Evolutionary conservation across 2,888 invertebrate species (phyloP).

Genomic region (Eumacrocentrus americanus): DNA sequence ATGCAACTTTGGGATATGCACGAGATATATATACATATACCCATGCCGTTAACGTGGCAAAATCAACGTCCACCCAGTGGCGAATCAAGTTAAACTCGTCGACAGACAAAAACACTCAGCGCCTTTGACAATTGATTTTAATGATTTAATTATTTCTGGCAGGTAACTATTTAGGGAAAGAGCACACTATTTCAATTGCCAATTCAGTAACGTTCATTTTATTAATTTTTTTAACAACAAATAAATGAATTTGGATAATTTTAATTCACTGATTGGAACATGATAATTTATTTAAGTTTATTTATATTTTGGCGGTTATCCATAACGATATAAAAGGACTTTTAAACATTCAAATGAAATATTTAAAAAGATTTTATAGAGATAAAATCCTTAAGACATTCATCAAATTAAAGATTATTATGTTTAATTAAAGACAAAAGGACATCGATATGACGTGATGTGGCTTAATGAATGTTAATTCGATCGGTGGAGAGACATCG

Average conservation of each 20-base stretch:
- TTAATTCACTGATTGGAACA: too few species aligned
- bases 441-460: neutral
- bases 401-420: neutral
- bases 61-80: conserved; percentile 1
- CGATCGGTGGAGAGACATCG: conserved; percentile 4
- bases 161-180: neutral
- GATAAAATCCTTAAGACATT: neutral
- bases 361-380: too few species aligned
- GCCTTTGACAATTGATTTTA: conserved; percentile 21
- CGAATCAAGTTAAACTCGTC: conserved; percentile 4
- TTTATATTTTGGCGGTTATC: too few species aligned
- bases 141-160: conserved; percentile 17
- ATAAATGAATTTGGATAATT: neutral
- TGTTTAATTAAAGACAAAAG: neutral
- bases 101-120: conserved; percentile 18
- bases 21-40: neutral
- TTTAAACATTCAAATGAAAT: too few species aligned
- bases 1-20: conserved; percentile 8
- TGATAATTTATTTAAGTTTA: too few species aligned
- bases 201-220: neutral
- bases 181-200: conserved; percentile 1
- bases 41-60: neutral
- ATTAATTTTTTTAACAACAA: neutral
- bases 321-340: too few species aligned
- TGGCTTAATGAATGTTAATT: conserved; percentile 5